Base-by-base conservation (phyloP, 2,113 vertebrate species). In the Austrofundulus limnaeus region DNA sequence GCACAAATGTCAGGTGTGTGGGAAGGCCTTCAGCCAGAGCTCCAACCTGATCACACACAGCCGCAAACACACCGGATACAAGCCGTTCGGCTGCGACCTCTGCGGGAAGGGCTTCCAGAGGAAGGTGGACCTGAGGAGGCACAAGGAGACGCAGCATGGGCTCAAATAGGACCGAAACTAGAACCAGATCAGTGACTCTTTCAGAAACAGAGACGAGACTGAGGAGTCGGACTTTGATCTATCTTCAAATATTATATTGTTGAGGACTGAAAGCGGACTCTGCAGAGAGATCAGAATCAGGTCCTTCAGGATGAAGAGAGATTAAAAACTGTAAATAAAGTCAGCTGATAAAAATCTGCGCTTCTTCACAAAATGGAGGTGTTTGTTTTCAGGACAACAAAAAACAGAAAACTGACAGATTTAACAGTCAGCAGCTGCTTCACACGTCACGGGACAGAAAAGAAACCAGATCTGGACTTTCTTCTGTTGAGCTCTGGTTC, bases 31-130 rank as follows among this genome's bases (percentile, higher is more conserved):
- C 92, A 98, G 97, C 75, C 97, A 99, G 92, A 99, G 97, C 89
- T 99, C 97, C 83, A 98, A 99, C 88, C 94, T 99, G 80, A 99
- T 99, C 87, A 99, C 97, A 0, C 97, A 99, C 89, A 99, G 97
- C 82, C 91, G 97, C 61, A 99, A 99, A 63, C 97, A 99, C 90
- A 99, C 97, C 0, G 97, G 97, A 8, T 99, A 97, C 90, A 99
- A 99, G 82, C 97, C 97, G 7, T 99, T 99, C 11, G 95, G 95
- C 61, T 99, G 97, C 24, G 96, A 98, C 76, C 91, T 98, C 15
- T 99, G 97, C 70, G 95, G 95, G 4, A 98, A 97, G 88, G 97
- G 97, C 1, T 99, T 99, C 90, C 97, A 99, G 72, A 90, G 97
- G 15, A 99, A 99, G 75, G 97, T 99, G 86, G 97, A 99, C 74